Conservation (phyloP, 2,113 vertebrate genomes). For the Neogobius melanostomus region DNA sequence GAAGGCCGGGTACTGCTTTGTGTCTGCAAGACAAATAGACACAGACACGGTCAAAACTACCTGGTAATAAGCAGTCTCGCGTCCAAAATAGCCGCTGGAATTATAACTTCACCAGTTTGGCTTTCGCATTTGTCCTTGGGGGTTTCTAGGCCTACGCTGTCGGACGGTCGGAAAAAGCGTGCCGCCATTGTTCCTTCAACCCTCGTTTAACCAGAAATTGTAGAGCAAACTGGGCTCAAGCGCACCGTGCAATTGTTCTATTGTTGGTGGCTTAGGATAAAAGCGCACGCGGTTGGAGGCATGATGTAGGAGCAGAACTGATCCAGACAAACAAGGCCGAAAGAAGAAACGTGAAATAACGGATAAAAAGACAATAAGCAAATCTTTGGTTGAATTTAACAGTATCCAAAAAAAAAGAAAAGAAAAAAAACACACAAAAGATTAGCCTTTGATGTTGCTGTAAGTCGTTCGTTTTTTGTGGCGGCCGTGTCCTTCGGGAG, state of each 20-base stretch:
- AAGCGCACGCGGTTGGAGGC: conserved; percentile 50
- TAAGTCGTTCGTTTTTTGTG: conserved; percentile 64
- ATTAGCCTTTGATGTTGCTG: conserved; percentile 77
- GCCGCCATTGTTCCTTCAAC: conserved; percentile 31
- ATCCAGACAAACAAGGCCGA: conserved; percentile 35
- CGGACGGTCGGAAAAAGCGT: conserved; percentile 22
- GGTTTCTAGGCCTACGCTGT: conserved; percentile 31
- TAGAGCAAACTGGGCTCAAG: conserved; percentile 29
- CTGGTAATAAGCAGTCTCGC: background rate
- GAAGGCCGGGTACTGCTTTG: conserved; percentile 97
- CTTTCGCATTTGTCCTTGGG: conserved; percentile 6
- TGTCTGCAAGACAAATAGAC: conserved; percentile 79
- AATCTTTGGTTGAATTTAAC: conserved; percentile 55
- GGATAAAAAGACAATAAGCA: conserved; percentile 49
- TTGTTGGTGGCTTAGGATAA: conserved; percentile 55
- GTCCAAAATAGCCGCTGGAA: conserved; percentile 1
- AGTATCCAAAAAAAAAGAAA: conserved; percentile 64
- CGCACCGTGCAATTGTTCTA: conserved; percentile 35
- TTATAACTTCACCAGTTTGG: conserved; percentile 13
- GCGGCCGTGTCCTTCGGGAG: conserved; percentile 53
- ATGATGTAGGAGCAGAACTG: conserved; percentile 40
- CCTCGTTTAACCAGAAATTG: conserved; percentile 40
- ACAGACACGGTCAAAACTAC: background rate
- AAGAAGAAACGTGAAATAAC: conserved; percentile 27
- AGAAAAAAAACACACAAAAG: conserved; percentile 56